Percentiles rank a stretch among this genome's conserved stretches.
phyloP scores from a whole-genome alignment of 2,113 vertebrate genomes.

The Emydocephalus ijimae region DNA sequence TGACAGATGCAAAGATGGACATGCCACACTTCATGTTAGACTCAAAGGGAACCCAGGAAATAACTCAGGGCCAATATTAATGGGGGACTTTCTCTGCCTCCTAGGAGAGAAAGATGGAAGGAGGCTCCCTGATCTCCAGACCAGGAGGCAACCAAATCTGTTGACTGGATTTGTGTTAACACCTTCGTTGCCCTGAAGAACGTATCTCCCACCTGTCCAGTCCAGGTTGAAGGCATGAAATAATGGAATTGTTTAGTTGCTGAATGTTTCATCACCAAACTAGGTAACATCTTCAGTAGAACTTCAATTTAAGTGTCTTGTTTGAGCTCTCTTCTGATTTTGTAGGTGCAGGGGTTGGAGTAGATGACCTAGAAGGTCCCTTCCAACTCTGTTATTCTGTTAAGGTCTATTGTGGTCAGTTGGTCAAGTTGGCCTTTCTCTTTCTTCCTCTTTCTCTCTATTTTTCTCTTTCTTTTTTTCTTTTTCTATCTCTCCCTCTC shows the following conservation, averaged over 20 bases:
- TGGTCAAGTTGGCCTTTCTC: no score
- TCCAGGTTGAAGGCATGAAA: not conserved
- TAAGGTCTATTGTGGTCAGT: no score
- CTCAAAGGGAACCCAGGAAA: not conserved
- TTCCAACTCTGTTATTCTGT: no score
- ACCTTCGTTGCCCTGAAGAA: not conserved
- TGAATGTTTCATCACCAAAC: no score
- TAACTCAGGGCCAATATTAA: not conserved
- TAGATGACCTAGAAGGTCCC: no score
- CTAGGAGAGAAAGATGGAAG: not conserved
- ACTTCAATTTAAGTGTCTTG: no score
- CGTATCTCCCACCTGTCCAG: not conserved
- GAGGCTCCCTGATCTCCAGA: slow-evolving; percentile 3
- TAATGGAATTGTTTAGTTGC: not conserved
- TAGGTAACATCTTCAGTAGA: no score
- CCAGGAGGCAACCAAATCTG: not conserved
- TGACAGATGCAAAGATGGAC: not conserved
- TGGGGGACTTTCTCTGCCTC: not conserved
- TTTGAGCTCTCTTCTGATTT: no score
- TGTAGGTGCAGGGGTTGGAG: no score
- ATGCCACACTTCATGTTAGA: not conserved
- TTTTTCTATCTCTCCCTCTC: not conserved
- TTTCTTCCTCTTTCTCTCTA: no score
- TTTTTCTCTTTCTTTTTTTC: slow-evolving; percentile 11
- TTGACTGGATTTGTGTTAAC: not conserved